Base-by-base conservation (phyloP, 35 echinoderm and acorn worm genomes). In the Nesometra sesokonis region DNA sequence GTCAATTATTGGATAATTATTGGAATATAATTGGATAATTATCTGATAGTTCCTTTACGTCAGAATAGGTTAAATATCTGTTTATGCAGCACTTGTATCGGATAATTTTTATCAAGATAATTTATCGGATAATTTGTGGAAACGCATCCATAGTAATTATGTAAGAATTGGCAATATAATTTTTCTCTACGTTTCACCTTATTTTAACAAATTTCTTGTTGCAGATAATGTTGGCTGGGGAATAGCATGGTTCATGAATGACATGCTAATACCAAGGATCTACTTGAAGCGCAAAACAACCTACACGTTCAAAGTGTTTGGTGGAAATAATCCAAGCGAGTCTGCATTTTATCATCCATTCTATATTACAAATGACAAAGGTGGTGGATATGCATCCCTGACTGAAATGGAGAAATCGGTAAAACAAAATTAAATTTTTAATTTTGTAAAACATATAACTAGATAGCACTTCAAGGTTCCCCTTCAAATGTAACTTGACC, bases 201-300 rank as follows among this genome's bases (percentile, higher is more conserved):
- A 13, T 85, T 21, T 23, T 57, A 17, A 3, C 13, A 5, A 3
- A 19, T 37, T 35, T 29, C 35, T 33, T 77, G 29, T 33, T 47
- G 13, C 39, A 95, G 93, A 84, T 19, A 87, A 87, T 77, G 79
- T 91, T 34, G 89, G 89, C 43, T 95, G 89, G 93, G 93, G 93
- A 77, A 80, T 95, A 29, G 34, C 93, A 35, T 94, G 93, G 93
- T 95, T 89, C 89, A 86, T 95, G 82, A 91, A 95, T 21, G 78
- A 78, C 3, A 29, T 81, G 21, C 57, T 95, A 3, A 95, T 95
- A 30, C 93, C 93, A n/a, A 84, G 85, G 33, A 85, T 95, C 27
- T 32, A 80, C 11, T 87, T 91, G 0, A 78, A 85, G 3, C 80
- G 89, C 36, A 86, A 86, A 19, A 82, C 19, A 0, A 95, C 82